These are phyloP conservation scores for Oscheius sp. DNA, from an alignment of 2,888 invertebrate species.

Conservation along the genomic window DNA sequence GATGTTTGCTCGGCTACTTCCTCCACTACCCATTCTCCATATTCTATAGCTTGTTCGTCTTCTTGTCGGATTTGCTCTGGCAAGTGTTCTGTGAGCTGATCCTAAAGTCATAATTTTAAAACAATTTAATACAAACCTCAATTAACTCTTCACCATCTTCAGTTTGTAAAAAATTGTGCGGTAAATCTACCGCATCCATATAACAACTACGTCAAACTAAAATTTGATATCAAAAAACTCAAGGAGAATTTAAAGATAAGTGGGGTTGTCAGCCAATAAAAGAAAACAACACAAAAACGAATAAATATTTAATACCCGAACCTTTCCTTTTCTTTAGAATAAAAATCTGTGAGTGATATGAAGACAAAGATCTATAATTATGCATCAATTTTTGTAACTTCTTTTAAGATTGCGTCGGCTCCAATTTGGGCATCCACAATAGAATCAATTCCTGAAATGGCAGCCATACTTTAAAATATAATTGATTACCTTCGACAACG, in stretches of 20 bases:
- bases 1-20: neutral
- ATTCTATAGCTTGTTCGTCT: neutral
- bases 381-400: neutral
- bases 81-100: neutral
- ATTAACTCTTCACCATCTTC: constrained; percentile 31
- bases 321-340: constrained; percentile 8
- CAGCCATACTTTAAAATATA: neutral
- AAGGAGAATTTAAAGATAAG: neutral
- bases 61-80: neutral
- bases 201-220: no score
- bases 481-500: constrained; percentile 73
- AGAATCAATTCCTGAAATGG: constrained; percentile 28
- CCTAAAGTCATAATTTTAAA: no score
- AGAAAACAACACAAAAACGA: neutral
- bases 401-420: constrained; percentile 4
- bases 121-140: neutral
- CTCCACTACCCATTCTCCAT: neutral
- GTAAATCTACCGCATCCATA: constrained; percentile 33
- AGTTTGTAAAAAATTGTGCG: constrained; percentile 35
- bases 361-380: neutral
- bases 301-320: constrained; percentile 29
- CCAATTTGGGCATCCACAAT: constrained; percentile 24
- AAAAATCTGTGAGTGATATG: constrained; percentile 4
- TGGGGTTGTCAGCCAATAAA: neutral
- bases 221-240: neutral